Evolutionary conservation across 2,888 invertebrate genomes (phyloP).

Genomic region (Lithophane semibrunnea): DNA sequence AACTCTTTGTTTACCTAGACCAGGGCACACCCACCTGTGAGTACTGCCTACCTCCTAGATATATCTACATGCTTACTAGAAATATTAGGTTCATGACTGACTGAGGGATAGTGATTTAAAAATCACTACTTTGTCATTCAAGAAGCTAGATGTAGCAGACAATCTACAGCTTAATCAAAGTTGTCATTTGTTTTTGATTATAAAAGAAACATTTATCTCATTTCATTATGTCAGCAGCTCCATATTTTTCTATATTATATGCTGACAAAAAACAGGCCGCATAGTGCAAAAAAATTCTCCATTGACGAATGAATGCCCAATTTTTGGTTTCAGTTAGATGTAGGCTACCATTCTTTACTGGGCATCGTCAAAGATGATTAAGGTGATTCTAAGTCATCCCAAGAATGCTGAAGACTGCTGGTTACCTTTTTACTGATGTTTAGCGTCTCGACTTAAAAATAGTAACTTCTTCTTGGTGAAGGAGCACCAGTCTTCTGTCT

Average conservation of each 20-base stretch:
- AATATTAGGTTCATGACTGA: not conserved
- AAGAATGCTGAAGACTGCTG: not conserved
- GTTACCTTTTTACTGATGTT: not conserved
- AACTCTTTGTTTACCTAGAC: slow-evolving; percentile 10
- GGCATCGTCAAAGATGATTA: not conserved
- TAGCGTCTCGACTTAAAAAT: not conserved
- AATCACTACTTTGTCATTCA: not conserved
- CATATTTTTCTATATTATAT: not conserved
- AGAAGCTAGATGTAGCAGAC: not conserved
- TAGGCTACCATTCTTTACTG: not conserved
- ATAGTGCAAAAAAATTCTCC: not conserved
- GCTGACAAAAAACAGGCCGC: not conserved
- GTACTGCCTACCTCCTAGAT: not conserved
- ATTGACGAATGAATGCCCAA: not conserved
- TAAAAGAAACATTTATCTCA: not conserved
- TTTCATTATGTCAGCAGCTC: not conserved
- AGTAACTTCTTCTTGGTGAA: not conserved
- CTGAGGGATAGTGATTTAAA: not conserved
- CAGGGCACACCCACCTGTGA: slow-evolving; percentile 27
- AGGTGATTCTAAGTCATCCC: not conserved
- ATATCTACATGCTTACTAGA: not conserved
- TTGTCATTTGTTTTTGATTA: not conserved
- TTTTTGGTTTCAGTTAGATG: not conserved
- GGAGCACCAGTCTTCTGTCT: not conserved
- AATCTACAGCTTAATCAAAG: not conserved